Conservation (phyloP, 2,888 invertebrate species). For the Stegophylla sp. region DNA sequence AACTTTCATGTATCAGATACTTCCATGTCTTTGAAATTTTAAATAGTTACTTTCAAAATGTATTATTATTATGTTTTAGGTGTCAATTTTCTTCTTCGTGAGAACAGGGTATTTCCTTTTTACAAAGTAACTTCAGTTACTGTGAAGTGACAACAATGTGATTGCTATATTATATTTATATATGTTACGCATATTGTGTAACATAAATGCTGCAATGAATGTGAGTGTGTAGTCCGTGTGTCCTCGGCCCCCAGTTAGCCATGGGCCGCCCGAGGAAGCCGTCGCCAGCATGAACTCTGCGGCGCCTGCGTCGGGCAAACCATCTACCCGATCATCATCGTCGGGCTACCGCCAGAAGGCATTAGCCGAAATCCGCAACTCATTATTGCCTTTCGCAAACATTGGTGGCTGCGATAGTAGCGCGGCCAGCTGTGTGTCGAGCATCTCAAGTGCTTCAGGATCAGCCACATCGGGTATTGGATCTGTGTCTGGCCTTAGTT, state of each 20-base stretch:
- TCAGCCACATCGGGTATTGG: constrained; percentile 69
- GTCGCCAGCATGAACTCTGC: constrained; percentile 68
- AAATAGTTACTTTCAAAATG: neutral
- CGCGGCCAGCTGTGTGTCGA: constrained; percentile 78
- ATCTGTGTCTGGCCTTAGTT: constrained; percentile 70
- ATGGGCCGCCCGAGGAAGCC: constrained; percentile 65
- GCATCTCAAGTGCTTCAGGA: constrained; percentile 67
- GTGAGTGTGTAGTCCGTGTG: constrained; percentile 44
- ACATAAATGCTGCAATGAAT: constrained; percentile 32
- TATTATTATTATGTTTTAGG: constrained; percentile 34
- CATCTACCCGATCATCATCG: constrained; percentile 76
- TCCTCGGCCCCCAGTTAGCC: constrained; percentile 59
- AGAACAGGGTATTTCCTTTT: constrained; percentile 4
- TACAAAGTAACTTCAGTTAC: constrained; percentile 24
- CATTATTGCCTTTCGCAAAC: constrained; percentile 81
- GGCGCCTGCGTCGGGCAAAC: constrained; percentile 67
- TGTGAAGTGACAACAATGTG: constrained; percentile 31
- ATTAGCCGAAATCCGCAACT: constrained; percentile 84
- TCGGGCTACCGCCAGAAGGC: constrained; percentile 86
- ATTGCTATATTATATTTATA: constrained; percentile 17
- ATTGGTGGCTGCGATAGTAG: constrained; percentile 68
- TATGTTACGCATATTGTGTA: constrained; percentile 18
- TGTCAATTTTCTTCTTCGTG: neutral
- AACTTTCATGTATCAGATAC: no score
- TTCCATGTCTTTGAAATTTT: neutral